These are phyloP conservation scores for Cathartes aura DNA, from an alignment of 2,113 vertebrate species.

Conservation along the genomic window DNA sequence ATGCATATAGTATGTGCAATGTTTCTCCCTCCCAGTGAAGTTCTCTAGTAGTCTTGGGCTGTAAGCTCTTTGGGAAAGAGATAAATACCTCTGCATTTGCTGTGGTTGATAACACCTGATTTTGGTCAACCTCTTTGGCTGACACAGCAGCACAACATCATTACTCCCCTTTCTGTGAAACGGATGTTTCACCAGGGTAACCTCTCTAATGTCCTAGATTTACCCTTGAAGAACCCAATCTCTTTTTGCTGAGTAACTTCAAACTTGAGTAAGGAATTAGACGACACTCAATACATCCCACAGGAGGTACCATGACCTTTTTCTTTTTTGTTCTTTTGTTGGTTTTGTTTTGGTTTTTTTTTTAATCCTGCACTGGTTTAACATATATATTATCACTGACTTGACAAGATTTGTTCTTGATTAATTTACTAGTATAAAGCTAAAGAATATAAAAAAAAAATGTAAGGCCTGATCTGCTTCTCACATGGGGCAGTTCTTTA, in stretches of 20 bases:
- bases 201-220: background rate
- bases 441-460: background rate
- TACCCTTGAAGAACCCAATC: background rate
- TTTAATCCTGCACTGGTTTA: background rate
- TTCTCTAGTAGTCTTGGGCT: background rate
- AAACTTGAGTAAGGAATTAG: background rate
- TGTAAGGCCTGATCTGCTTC: background rate
- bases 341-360: background rate
- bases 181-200: background rate
- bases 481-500: background rate
- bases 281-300: background rate
- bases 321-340: background rate
- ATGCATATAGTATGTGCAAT: background rate
- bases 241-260: background rate
- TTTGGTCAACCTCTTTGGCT: background rate
- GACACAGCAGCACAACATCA: background rate
- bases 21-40: background rate
- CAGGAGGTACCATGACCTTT: background rate
- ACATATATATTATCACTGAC: background rate
- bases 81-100: background rate
- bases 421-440: background rate
- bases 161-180: background rate
- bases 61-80: background rate
- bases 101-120: background rate
- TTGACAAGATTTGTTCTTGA: background rate